These are phyloP conservation scores for Morus bassanus DNA, from an alignment of 2,797 vertebrate genomes.

Conservation along the genomic window DNA sequence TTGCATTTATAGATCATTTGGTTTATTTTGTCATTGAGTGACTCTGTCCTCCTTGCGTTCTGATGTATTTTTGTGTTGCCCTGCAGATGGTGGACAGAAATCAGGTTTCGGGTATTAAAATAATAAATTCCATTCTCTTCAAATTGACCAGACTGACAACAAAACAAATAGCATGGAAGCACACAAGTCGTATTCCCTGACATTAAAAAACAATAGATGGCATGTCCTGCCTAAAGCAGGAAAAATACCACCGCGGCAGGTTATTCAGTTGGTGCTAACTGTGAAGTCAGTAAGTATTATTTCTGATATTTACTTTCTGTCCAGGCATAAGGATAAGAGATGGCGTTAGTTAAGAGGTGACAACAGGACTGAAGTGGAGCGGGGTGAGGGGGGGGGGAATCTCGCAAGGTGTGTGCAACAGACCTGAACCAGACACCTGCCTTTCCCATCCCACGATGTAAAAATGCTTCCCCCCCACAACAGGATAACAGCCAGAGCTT, in stretches of 20 bases:
- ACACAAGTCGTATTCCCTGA: rapidly evolving
- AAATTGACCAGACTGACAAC: neutral
- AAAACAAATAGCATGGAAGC: neutral
- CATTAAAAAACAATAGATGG: neutral
- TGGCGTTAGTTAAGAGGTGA: neutral
- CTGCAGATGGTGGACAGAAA: neutral
- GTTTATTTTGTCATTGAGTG: neutral
- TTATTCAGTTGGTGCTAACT: neutral
- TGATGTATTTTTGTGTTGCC: neutral
- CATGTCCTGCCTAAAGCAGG: neutral
- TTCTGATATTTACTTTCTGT: neutral
- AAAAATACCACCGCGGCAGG: neutral
- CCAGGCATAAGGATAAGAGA: neutral
- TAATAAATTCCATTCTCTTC: neutral
- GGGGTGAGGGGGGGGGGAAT: too few species aligned
- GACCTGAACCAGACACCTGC: neutral
- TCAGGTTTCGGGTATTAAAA: neutral
- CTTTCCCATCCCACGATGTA: neutral
- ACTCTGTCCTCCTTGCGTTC: neutral
- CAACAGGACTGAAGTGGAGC: neutral
- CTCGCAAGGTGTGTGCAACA: rapidly evolving
- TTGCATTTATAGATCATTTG: neutral
- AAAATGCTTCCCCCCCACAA: neutral
- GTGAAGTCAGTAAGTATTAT: neutral
- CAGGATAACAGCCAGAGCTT: neutral